phyloP scores from a whole-genome alignment of 1,140 invertebrate species.

The Bicyclus anynana region DNA sequence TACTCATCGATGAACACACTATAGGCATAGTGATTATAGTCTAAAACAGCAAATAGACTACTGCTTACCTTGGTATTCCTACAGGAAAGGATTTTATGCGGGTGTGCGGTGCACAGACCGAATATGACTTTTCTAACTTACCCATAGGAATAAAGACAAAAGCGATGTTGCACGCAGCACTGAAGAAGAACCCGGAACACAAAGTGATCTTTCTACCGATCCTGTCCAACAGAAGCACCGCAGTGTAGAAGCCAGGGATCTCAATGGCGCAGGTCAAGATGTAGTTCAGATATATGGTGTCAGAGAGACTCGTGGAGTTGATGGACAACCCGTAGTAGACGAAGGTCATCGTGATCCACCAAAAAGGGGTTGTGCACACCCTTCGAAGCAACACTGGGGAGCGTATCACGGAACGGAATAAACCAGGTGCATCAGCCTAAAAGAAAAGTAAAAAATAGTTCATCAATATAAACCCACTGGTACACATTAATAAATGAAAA shows the following conservation, averaged over 20 bases:
- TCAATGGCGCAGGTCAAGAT: conserved; percentile 82
- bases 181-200: conserved; percentile 78
- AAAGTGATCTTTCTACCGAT: conserved; percentile 81
- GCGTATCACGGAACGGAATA: conserved; percentile 76
- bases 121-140: conserved; percentile 29
- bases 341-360: conserved; percentile 85
- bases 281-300: conserved; percentile 85
- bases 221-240: conserved; percentile 79
- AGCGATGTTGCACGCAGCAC: conserved; percentile 73
- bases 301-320: conserved; percentile 85
- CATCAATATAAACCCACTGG: too few relatives aligned
- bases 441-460: neutral
- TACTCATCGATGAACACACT: too few relatives aligned
- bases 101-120: too few relatives aligned
- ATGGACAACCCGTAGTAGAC: conserved; percentile 90
- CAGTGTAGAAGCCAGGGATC: conserved; percentile 83
- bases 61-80: too few relatives aligned
- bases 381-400: conserved; percentile 79
- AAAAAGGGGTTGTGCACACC: conserved; percentile 83
- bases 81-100: too few relatives aligned
- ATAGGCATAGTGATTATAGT: too few relatives aligned
- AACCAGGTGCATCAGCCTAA: conserved; percentile 38
- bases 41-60: too few relatives aligned
- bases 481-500: too few relatives aligned
- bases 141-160: conserved; percentile 58